These are phyloP conservation scores for Neelides sp. DNA, from an alignment of 1,140 invertebrate genomes.

Conservation along the genomic window DNA sequence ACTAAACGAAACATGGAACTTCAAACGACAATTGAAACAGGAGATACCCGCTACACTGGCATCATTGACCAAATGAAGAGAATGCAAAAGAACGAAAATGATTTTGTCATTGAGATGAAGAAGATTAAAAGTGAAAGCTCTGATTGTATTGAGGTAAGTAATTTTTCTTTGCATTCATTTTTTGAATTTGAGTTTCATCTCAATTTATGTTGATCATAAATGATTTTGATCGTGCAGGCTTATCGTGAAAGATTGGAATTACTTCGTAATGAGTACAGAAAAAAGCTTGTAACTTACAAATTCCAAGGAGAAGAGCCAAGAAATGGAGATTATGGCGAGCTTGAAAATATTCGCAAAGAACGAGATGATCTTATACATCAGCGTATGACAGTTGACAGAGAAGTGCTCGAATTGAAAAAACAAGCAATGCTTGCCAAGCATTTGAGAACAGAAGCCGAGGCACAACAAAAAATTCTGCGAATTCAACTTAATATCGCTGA, in stretches of 20 bases:
- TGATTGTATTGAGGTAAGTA: conserved; percentile 14
- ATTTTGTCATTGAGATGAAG: conserved; percentile 14
- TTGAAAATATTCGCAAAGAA: conserved; percentile 18
- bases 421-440: conserved; percentile 17
- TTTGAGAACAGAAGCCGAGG: conserved; percentile 8
- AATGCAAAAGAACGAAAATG: conserved; percentile 17
- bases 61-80: conserved; percentile 14
- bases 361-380: conserved; percentile 11
- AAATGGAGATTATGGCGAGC: not conserved
- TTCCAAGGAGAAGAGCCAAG: not conserved
- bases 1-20: conserved; percentile 15
- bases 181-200: not conserved
- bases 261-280: conserved; percentile 14
- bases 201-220: not conserved
- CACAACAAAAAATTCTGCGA: conserved; percentile 15
- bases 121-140: conserved; percentile 13
- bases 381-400: conserved; percentile 13
- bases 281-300: conserved; percentile 16
- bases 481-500: conserved; percentile 8
- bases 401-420: conserved; percentile 7
- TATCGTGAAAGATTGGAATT: conserved; percentile 14
- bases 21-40: conserved; percentile 11
- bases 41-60: conserved; percentile 11
- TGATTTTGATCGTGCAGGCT: conserved; percentile 2
- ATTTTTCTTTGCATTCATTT: not conserved